phyloP scores from a whole-genome alignment of 2,797 vertebrate species.

The Lagodon rhomboides region DNA sequence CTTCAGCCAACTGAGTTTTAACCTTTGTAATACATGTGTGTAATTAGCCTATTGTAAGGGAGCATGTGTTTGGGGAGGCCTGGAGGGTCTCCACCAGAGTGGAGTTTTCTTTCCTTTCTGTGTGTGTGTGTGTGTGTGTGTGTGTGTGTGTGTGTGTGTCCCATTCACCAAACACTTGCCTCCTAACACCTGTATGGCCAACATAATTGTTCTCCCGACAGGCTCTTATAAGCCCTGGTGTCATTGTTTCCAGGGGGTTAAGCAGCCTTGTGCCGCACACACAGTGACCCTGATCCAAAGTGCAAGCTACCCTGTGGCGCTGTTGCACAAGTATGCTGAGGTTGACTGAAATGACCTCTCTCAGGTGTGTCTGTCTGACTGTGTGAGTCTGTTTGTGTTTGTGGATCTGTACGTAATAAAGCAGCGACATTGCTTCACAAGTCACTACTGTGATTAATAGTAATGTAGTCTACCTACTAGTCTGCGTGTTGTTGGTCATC shows the following conservation, averaged over 20 bases:
- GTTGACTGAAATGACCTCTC: constrained; percentile 69
- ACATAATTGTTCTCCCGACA: constrained; percentile 77
- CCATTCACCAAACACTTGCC: constrained; percentile 77
- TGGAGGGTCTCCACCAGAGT: constrained; percentile 58
- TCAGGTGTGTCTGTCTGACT: constrained; percentile 68
- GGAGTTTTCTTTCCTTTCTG: constrained; percentile 40
- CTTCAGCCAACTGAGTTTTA: constrained; percentile 61
- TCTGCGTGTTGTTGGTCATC: constrained; percentile 72
- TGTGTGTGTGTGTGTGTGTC: constrained; percentile 71
- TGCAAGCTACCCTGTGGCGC: constrained; percentile 60
- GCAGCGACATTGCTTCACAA: constrained; percentile 29
- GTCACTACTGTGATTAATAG: constrained; percentile 30
- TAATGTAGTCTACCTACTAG: constrained; percentile 29
- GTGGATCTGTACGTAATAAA: constrained; percentile 27
- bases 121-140: constrained; percentile 55
- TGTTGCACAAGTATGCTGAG: constrained; percentile 66
- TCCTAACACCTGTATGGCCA: constrained; percentile 75
- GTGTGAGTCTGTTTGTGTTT: constrained; percentile 8
- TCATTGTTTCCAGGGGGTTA: constrained; percentile 78
- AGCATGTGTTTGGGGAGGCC: constrained; percentile 83
- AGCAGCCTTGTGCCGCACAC: constrained; percentile 71
- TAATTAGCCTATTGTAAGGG: constrained; percentile 88
- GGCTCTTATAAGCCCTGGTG: constrained; percentile 75
- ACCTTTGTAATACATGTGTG: constrained; percentile 79
- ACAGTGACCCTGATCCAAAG: constrained; percentile 85